Evolutionary conservation across 2,113 vertebrate species (phyloP), one percentile per base, ranked within the genome.

Genomic region (Calyptommatus sinebrachiatus): DNA sequence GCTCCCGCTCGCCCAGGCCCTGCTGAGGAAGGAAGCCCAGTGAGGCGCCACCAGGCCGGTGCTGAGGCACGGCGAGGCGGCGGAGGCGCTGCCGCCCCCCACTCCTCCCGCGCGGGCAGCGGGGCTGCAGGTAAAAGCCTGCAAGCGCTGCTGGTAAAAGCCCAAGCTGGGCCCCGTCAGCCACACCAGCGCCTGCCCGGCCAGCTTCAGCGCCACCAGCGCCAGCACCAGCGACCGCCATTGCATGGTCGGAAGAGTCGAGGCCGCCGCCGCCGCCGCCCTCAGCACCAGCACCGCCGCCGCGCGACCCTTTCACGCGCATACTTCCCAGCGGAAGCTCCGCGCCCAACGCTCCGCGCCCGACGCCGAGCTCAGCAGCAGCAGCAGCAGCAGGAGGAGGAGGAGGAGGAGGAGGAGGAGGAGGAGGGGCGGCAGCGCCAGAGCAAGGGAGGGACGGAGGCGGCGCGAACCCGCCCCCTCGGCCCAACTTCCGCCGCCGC

Each of bases 151-250:
- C 88, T 86, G 92, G 86, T 91, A 91, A 83, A 96, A 94, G 26
- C 97, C 96, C 90, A 94, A 93, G 92, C 97, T 97, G 70, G 95
- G 95, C 83, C 95, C 96, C 80, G 94, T 92, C 62, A 97, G 90
- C 95, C 96, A 96, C 79, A 98, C 84, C 57, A 95, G 91, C 60
- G 91, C 96, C 76, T 95, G 96, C 73, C 97, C 92, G 78, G 95
- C 96, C 67, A 98, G 91, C 85, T 97, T 94, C 81, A 98, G 88
- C 67, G 97, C 93, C 83, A 98, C 87, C 88, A 99, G 93, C 89
- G 96, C 97, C 89, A 99, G 93, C 89, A 98, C 94, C 91, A 98
- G 86, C 93, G 97, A 97, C 90, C 97, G 95, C 97, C 97, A 99
- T 96, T 95, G 97, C 98, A 99, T 99, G 93, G 96, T 96, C 94